These are phyloP conservation scores for Fopius arisanus DNA, from an alignment of 1,140 invertebrate genomes.

Conservation along the genomic window DNA sequence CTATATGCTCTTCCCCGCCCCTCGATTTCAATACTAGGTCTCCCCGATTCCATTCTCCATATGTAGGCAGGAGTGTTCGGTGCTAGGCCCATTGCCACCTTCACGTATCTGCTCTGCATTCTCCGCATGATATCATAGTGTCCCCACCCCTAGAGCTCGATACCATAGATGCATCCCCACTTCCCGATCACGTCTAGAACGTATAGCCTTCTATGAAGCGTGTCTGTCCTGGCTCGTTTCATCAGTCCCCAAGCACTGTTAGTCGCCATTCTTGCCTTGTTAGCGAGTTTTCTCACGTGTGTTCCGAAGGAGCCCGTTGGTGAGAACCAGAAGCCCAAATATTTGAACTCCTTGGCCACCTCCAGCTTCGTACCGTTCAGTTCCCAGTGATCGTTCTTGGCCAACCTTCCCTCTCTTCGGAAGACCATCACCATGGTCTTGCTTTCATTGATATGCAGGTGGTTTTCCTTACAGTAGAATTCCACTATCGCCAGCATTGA, in stretches of 20 bases:
- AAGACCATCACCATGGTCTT: conserved; percentile 31
- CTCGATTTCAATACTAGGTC: not conserved
- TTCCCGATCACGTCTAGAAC: not conserved
- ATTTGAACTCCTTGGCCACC: not conserved
- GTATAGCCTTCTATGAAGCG: not conserved
- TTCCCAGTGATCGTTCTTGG: not conserved
- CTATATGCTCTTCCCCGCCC: conserved; percentile 7
- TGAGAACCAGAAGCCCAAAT: too few species aligned
- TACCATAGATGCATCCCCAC: not conserved
- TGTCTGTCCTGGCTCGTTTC: not conserved
- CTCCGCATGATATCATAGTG: not conserved
- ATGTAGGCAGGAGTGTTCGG: conserved; percentile 19
- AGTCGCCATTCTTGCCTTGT: not conserved
- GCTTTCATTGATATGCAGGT: conserved; percentile 6
- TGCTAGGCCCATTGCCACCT: conserved; percentile 6
- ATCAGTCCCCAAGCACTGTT: not conserved
- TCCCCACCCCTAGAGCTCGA: conserved; percentile 8
- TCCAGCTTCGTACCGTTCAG: too few species aligned
- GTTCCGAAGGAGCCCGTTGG: too few species aligned
- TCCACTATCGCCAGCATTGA: not conserved
- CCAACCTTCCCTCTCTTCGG: not conserved
- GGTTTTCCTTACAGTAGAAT: conserved; percentile 13
- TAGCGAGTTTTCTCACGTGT: not conserved
- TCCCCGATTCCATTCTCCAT: conserved; percentile 3
- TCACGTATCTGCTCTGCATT: conserved; percentile 9